Percentiles rank a stretch among this genome's conserved stretches.
These are phyloP conservation scores for Lonchura striata DNA, from an alignment of 2,113 vertebrate species.

Conservation along the genomic window DNA sequence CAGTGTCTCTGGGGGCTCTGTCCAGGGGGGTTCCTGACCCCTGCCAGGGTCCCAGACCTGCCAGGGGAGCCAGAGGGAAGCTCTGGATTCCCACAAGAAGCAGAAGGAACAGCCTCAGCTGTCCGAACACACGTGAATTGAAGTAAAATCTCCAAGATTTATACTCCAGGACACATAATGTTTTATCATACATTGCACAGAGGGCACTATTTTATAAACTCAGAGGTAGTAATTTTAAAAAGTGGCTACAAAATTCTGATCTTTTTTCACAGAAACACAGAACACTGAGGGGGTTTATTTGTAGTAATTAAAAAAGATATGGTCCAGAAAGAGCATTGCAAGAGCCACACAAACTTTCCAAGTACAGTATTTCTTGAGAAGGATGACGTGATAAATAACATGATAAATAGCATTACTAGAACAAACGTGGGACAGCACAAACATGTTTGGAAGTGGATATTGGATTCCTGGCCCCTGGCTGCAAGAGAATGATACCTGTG, in stretches of 20 bases:
- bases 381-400: background rate
- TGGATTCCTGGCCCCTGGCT: background rate
- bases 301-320: background rate
- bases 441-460: background rate
- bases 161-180: background rate
- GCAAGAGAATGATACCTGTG: background rate
- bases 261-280: background rate
- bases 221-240: background rate
- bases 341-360: background rate
- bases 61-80: too few relatives aligned
- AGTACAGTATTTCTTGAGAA: background rate
- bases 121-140: rapidly evolving
- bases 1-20: too few relatives aligned
- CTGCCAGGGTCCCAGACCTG: too few relatives aligned
- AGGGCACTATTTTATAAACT: background rate
- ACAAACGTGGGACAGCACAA: background rate
- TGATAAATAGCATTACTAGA: background rate
- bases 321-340: background rate
- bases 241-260: background rate
- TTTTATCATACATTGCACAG: background rate
- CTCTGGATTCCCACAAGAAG: too few relatives aligned
- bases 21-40: too few relatives aligned
- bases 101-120: background rate
- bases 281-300: background rate
- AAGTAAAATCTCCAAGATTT: background rate